Conservation (phyloP, 2,797 vertebrate genomes). For the Carduelis carduelis region DNA sequence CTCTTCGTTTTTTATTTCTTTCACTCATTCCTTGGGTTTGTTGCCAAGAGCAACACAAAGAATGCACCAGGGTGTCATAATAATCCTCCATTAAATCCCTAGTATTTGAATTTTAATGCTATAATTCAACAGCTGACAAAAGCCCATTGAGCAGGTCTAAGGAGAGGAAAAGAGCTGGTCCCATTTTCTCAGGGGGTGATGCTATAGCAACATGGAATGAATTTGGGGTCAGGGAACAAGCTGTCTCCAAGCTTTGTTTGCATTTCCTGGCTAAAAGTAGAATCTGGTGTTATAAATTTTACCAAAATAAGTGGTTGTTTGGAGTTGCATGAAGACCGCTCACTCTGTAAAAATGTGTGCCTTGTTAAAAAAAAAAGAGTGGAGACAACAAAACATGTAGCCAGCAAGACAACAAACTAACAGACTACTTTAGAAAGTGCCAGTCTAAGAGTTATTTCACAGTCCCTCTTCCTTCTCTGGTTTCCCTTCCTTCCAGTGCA, state of each 20-base stretch:
- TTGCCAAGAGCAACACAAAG: slow-evolving; percentile 77
- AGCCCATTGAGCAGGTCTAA: slow-evolving; percentile 78
- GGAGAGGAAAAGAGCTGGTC: slow-evolving; percentile 72
- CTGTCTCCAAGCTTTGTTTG: slow-evolving; percentile 78
- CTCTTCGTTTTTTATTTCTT: slow-evolving; percentile 61
- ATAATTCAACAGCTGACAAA: slow-evolving; percentile 85
- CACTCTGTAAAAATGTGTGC: slow-evolving; percentile 38
- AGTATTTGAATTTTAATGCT: slow-evolving; percentile 85
- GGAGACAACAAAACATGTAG: slow-evolving; percentile 57
- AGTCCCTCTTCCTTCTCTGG: not conserved
- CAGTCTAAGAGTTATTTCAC: slow-evolving; percentile 24
- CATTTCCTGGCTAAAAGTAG: slow-evolving; percentile 78
- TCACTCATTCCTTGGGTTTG: slow-evolving; percentile 64
- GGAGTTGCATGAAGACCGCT: slow-evolving; percentile 49
- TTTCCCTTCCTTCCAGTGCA: not conserved
- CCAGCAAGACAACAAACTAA: slow-evolving; percentile 15
- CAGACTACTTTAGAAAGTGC: slow-evolving; percentile 38
- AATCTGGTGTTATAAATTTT: slow-evolving; percentile 73
- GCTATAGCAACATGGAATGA: slow-evolving; percentile 85
- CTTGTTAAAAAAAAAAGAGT: slow-evolving; percentile 1
- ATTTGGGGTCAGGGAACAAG: slow-evolving; percentile 80
- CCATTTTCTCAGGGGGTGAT: slow-evolving; percentile 81
- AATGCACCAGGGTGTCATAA: slow-evolving; percentile 81
- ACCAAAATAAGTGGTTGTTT: slow-evolving; percentile 72
- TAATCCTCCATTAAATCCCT: slow-evolving; percentile 83